Conservation (phyloP, 64 coral and sea anemone genomes). For the Hydrozoanthus tunicans region DNA sequence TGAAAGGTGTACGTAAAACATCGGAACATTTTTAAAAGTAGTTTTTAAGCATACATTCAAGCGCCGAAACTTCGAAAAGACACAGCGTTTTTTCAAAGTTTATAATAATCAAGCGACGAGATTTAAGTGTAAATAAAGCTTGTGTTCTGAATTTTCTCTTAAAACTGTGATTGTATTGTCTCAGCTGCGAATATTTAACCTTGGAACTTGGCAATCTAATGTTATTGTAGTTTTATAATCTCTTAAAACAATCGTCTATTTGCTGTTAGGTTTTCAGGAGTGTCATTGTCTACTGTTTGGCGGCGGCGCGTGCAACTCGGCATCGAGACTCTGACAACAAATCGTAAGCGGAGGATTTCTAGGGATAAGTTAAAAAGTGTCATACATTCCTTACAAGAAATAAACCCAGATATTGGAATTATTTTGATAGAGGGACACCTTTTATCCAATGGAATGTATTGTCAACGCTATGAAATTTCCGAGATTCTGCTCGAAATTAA, state of each 20-base stretch:
- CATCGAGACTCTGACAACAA: background rate
- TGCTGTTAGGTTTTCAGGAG: background rate
- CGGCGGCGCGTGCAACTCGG: background rate
- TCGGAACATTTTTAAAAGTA: no score
- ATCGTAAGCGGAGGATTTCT: background rate
- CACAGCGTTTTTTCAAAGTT: no score
- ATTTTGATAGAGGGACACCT: slow-evolving; percentile 37
- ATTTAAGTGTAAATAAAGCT: no score
- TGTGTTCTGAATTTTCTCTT: no score
- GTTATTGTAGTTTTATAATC: no score
- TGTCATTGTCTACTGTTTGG: slow-evolving; percentile 46
- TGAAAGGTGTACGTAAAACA: background rate
- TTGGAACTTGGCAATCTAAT: no score
- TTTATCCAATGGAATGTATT: background rate
- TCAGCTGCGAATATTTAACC: no score
- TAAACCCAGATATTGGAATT: background rate
- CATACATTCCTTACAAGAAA: background rate
- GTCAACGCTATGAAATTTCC: background rate
- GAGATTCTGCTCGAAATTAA: slow-evolving; percentile 28
- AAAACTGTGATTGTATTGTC: no score
- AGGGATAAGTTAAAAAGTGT: background rate
- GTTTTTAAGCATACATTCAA: no score
- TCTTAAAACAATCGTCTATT: no score
- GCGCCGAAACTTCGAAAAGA: no score
- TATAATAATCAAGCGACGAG: no score